Base-by-base conservation (phyloP, 1,140 invertebrate species). In the Meteorus sp. region DNA sequence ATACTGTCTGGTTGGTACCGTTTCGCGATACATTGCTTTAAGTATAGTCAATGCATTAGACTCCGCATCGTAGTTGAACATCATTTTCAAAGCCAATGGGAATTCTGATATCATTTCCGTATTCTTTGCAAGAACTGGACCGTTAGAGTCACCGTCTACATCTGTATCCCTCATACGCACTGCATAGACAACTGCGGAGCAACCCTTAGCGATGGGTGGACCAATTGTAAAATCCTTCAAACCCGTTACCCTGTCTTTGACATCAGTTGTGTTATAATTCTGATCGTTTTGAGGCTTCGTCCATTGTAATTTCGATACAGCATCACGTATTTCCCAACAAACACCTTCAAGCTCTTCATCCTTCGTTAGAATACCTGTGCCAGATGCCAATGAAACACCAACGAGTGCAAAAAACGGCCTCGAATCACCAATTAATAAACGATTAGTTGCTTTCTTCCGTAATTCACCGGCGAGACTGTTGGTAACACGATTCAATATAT, bases 31-130 rank as follows among this genome's bases (percentile, higher is more conserved):
- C 90, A 95, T 93, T 2, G 88, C 86, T 29, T 83, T 82, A 19
- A 92, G 68, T 52, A 95, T 94, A 4, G 88, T 83, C 48, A 85
- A 77, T 0, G 91, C 87, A 76, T 91, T 92, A 2, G 91, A 93
- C 73, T 93, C 90, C 2, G 89, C 87, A 69, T 91, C 88, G 71
- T 94, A 95, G 76, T 95, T 95, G 68, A 94, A 95, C 89, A 95
- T 92, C 87, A 94, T 93, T 80, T 95, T 94, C 0, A 95, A 76
- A 2, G 92, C 92, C 50, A 93, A 76, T 1, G 90, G 86, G 75
- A 86, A 90, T 20, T 64, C 61, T 6, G 47, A 65, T 9, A 67
- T 25, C 25, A 72, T 55, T 15, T 64, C 55, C 3, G 61, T 59
- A 2, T 53, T 44, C 1, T 41, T 56, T n/a, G 72, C 65, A n/a